These are phyloP conservation scores for Dryocosmus kuriphilus DNA, from an alignment of 2,888 invertebrate species.

Conservation along the genomic window DNA sequence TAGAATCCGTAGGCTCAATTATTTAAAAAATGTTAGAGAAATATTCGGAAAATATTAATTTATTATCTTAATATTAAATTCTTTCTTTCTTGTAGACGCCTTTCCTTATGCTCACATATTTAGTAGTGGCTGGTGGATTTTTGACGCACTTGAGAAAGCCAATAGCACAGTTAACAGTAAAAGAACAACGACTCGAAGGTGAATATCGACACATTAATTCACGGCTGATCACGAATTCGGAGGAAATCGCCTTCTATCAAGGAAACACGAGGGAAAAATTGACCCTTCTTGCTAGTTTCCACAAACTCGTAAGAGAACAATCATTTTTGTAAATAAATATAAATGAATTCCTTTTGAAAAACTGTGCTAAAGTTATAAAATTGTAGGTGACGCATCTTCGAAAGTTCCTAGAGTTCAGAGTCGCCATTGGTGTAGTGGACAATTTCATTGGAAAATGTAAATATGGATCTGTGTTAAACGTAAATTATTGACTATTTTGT, in stretches of 20 bases:
- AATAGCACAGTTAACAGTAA: constrained; percentile 90
- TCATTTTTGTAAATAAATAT: not conserved
- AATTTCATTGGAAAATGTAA: constrained; percentile 97
- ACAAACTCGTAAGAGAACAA: constrained; percentile 83
- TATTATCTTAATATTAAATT: not conserved
- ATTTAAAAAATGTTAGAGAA: constrained; percentile 29
- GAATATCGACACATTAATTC: constrained; percentile 98
- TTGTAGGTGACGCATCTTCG: constrained; percentile 87
- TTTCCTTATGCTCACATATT: constrained; percentile 90
- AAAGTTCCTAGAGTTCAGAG: constrained; percentile 92
- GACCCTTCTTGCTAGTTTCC: constrained; percentile 92
- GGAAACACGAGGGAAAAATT: constrained; percentile 92
- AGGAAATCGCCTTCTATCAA: constrained; percentile 93
- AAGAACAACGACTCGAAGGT: constrained; percentile 98
- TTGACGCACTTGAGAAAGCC: constrained; percentile 93
- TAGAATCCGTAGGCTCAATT: too few relatives aligned
- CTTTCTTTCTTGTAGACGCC: constrained; percentile 85
- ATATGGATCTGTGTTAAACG: constrained; percentile 65
- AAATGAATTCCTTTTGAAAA: not conserved
- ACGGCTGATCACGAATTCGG: constrained; percentile 96
- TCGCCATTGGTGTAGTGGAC: constrained; percentile 95
- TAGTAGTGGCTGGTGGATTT: constrained; percentile 91
- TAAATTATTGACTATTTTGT: not conserved
- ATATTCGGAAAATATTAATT: not conserved
- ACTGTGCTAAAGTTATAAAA: constrained; percentile 26